phyloP scores from a whole-genome alignment of 1,140 invertebrate genomes.

The Drosophila sproati region DNA sequence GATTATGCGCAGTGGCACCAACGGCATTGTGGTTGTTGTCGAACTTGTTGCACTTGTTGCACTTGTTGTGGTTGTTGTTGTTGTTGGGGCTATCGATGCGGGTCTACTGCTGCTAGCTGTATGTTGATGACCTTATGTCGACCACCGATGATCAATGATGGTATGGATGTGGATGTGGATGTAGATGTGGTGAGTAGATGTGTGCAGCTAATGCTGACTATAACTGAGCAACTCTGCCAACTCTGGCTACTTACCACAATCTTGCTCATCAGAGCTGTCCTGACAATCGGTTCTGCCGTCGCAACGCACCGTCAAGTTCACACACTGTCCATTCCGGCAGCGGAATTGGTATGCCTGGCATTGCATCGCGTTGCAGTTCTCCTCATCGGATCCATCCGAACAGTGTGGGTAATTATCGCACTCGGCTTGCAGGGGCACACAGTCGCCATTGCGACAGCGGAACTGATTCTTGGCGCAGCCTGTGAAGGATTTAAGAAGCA shows the following conservation, averaged over 20 bases:
- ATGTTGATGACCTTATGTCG: constrained; percentile 54
- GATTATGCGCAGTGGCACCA: constrained; percentile 52
- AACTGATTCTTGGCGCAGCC: constrained; percentile 85
- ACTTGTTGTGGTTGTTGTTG: constrained; percentile 5
- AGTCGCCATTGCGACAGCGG: constrained; percentile 87
- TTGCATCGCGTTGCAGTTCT: constrained; percentile 80
- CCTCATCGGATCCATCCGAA: constrained; percentile 91
- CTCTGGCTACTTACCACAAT: constrained; percentile 86
- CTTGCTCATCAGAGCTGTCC: constrained; percentile 90
- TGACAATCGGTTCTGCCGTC: constrained; percentile 88
- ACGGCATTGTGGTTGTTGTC: constrained; percentile 14
- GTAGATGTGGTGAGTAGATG: constrained; percentile 1
- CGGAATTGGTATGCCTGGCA: constrained; percentile 85
- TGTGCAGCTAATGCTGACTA: not conserved
- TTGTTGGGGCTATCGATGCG: not conserved
- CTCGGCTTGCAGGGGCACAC: constrained; percentile 87
- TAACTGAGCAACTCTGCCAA: not conserved
- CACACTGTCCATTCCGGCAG: constrained; percentile 86
- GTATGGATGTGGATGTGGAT: constrained; percentile 14
- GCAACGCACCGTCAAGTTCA: constrained; percentile 86
- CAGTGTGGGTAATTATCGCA: constrained; percentile 91
- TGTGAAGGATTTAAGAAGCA: constrained; percentile 35
- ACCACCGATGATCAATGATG: constrained; percentile 9
- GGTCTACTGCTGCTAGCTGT: constrained; percentile 14
- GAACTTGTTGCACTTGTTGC: constrained; percentile 6